Conservation (phyloP, 2,797 vertebrate species). For the Brachyrhaphis roseni region DNA sequence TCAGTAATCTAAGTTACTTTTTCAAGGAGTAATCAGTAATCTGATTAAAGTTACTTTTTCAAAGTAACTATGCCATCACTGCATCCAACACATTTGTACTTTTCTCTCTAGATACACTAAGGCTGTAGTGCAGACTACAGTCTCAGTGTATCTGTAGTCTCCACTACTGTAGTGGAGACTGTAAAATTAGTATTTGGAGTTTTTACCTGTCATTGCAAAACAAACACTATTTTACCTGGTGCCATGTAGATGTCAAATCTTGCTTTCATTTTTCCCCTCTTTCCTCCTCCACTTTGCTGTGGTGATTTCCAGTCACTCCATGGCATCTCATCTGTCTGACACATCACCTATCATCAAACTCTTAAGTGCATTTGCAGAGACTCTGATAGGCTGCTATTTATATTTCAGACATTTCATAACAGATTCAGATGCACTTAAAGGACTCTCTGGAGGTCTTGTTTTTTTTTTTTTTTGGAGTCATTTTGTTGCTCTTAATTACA, state of each 20-base stretch:
- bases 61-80: too few species aligned
- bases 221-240: not conserved
- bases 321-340: constrained; percentile 50
- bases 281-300: constrained; percentile 24
- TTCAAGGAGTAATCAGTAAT: too few species aligned
- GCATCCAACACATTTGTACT: not conserved
- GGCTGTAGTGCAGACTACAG: not conserved
- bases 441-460: constrained; percentile 23
- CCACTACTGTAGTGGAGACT: not conserved
- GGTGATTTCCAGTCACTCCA: constrained; percentile 42
- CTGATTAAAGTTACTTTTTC: too few species aligned
- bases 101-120: not conserved
- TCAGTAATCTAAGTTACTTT: too few species aligned
- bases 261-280: constrained; percentile 27
- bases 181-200: not conserved
- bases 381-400: constrained; percentile 64
- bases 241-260: constrained; percentile 23
- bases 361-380: constrained; percentile 65
- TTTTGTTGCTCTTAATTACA: constrained; percentile 37
- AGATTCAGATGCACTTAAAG: constrained; percentile 49
- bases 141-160: too few species aligned
- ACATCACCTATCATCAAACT: constrained; percentile 41
- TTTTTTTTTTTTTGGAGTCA: constrained; percentile 19
- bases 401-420: constrained; percentile 66
- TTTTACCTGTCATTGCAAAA: not conserved